Evolutionary conservation across 2,113 vertebrate species (phyloP).

Genomic region (Ovis canadensis): DNA sequence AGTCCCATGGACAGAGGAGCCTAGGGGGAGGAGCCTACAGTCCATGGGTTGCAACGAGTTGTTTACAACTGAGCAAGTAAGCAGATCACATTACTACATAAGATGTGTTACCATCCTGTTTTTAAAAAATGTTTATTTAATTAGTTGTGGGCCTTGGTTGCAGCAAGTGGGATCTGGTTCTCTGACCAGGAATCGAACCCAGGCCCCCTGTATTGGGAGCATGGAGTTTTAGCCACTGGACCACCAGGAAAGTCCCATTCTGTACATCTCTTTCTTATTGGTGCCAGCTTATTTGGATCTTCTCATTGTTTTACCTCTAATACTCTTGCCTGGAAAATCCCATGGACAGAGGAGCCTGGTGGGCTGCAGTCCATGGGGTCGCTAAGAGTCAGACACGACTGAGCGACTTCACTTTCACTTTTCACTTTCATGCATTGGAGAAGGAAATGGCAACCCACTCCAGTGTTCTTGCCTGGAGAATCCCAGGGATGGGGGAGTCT

Average conservation of each 20-base stretch:
- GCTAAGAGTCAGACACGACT: rapidly evolving
- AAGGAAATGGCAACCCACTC: too few relatives aligned
- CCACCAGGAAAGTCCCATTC: neutral
- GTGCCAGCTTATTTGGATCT: neutral
- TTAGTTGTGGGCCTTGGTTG: neutral
- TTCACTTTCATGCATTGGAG: too few relatives aligned
- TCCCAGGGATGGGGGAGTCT: too few relatives aligned
- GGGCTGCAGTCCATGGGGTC: too few relatives aligned
- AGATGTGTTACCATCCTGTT: neutral
- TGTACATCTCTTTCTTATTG: neutral
- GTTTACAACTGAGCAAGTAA: neutral
- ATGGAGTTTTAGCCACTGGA: neutral
- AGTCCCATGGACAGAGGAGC: neutral
- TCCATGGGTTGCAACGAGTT: neutral
- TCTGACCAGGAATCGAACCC: neutral
- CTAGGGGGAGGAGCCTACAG: neutral
- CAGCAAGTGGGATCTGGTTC: neutral
- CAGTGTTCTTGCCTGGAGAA: too few relatives aligned
- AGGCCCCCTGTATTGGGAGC: neutral
- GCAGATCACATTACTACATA: neutral
- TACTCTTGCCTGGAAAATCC: too few relatives aligned
- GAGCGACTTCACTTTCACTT: too few relatives aligned
- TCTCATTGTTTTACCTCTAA: neutral
- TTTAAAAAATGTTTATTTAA: neutral
- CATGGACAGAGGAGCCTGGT: too few relatives aligned